Base-by-base conservation (phyloP, 2,113 vertebrate species). In the Prochilodus magdalenae region DNA sequence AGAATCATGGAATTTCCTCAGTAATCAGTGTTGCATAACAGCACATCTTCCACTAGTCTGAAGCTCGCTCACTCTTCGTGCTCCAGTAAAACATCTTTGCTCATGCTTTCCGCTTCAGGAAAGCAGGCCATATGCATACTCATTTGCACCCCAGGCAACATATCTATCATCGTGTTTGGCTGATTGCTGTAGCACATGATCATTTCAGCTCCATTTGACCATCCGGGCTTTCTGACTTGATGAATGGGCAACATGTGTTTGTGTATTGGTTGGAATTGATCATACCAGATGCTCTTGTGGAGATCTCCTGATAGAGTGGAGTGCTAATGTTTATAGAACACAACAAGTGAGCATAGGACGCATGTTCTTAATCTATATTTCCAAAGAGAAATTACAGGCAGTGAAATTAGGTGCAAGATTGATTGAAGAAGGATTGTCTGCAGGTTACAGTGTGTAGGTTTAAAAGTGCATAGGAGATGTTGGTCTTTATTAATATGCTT, bases 231-330 rank as follows among this genome's bases (percentile, higher is more conserved):
- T 40, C 73, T 75, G 72, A 27, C 47, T 81, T 67, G 62, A 57
- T 75, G 53, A 81, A 81, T 75, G 72, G 30, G 49, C 24, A 67
- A 49, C 62, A 29, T 74, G 72, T 67, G 72, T 59, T 22, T 67
- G 24, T 57, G 3, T 81, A 75, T 55, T 66, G 47, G 53, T 66
- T 18, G 12, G 27, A 67, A 55, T 57, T 57, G 72, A 55, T 44
- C 79, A n/a, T 55, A 67, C 71, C 72, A 75, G 60, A 75, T 74
- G 72, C 30, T 29, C 3, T 53, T 65, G 26, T n/a, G 20, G 66
- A 70, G 66, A 44, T 44, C 33, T 81, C 44, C 60, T 44, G 49
- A 81, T 4, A 75, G n/a, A 81, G 47, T 53, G n/a, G 30, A 66
- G 16, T 24, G 20, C 29, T 59, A 44, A 59, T 75, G 51, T 36